Conservation (phyloP, 2,888 invertebrate species). For the Megaustenia siamemsis region DNA sequence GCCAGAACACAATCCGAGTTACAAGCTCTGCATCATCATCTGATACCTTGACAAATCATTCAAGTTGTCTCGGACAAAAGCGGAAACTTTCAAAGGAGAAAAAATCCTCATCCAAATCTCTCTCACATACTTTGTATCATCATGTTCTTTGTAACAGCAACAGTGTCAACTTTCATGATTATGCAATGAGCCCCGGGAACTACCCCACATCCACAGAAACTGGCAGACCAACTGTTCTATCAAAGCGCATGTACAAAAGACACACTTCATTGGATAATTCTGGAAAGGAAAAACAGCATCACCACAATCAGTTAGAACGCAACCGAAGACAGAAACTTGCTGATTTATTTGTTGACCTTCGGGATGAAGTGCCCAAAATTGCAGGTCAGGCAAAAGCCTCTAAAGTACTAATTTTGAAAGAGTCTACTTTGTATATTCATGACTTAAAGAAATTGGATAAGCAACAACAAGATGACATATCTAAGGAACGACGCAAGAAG, state of each 20-base stretch:
- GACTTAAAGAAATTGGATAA: conserved; percentile 28
- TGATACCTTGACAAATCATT: neutral
- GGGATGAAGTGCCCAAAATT: conserved; percentile 49
- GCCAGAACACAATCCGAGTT: neutral
- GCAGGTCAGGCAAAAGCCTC: conserved; percentile 42
- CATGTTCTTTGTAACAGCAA: conserved; percentile 44
- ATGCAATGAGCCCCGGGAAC: conserved; percentile 47
- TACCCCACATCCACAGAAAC: conserved; percentile 37
- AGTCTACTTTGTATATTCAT: conserved; percentile 35
- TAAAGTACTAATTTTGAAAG: conserved; percentile 48
- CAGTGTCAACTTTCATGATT: conserved; percentile 52
- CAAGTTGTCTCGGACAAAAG: conserved; percentile 27
- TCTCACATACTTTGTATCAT: neutral
- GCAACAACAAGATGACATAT: conserved; percentile 34
- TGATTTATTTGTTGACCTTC: conserved; percentile 45
- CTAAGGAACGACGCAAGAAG: neutral
- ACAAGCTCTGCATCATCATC: conserved; percentile 25
- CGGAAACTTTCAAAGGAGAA: conserved; percentile 38
- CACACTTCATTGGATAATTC: neutral
- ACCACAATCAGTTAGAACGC: conserved; percentile 50
- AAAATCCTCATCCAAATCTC: neutral
- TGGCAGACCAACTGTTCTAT: conserved; percentile 30
- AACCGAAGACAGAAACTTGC: conserved; percentile 52
- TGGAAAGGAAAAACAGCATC: conserved; percentile 51
- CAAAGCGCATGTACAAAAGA: conserved; percentile 39